phyloP scores from a whole-genome alignment of 1,140 invertebrate species.

The Calosoma granatense region DNA sequence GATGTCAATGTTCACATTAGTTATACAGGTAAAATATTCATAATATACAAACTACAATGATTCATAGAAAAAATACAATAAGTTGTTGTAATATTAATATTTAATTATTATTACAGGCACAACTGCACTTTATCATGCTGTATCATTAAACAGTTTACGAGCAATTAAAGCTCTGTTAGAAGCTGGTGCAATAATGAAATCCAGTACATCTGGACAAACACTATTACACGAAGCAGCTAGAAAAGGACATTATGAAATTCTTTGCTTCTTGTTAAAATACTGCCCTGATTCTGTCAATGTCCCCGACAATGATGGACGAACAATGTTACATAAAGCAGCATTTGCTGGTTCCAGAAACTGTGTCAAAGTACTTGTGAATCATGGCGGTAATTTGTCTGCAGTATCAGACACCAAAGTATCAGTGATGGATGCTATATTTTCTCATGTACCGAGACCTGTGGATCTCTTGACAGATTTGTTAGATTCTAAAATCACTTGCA shows the following conservation, averaged over 20 bases:
- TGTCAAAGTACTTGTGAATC: constrained; percentile 26
- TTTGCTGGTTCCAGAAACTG: constrained; percentile 21
- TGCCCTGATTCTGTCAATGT: constrained; percentile 16
- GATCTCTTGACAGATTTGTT: constrained; percentile 20
- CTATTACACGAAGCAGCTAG: background rate
- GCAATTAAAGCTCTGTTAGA: background rate
- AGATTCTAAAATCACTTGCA: constrained; percentile 12
- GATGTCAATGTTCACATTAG: constrained; percentile 13
- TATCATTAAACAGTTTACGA: background rate
- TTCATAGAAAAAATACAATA: too few relatives aligned
- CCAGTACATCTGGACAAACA: background rate
- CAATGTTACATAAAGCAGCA: constrained; percentile 19
- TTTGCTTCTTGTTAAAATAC: background rate
- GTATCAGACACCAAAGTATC: constrained; percentile 21
- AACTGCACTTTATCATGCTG: background rate
- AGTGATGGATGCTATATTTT: constrained; percentile 23
- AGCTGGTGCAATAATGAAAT: background rate
- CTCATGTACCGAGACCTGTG: constrained; percentile 20
- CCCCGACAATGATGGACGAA: constrained; percentile 15
- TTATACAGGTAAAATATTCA: constrained; percentile 12
- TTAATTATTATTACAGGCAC: background rate
- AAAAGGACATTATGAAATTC: background rate
- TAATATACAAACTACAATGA: too few relatives aligned
- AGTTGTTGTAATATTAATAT: too few relatives aligned
- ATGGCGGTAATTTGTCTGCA: constrained; percentile 28